Percentiles rank a stretch among this genome's conserved stretches.
Evolutionary conservation across 2,797 vertebrate genomes (phyloP).

Genomic region (Pangasius djambal): DNA sequence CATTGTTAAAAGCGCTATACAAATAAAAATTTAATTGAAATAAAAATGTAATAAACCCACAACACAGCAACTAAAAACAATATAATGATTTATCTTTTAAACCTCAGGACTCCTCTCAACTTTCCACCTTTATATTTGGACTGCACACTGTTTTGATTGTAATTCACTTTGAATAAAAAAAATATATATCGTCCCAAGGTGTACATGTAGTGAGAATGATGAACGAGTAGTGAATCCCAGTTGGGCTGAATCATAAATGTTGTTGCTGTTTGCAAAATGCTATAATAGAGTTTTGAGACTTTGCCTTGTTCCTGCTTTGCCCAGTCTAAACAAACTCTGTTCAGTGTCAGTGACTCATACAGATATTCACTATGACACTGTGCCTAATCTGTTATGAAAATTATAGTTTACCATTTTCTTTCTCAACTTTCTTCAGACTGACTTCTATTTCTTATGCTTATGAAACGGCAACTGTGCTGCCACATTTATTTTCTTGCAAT

Average conservation of each 20-base stretch:
- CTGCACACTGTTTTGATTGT: not conserved
- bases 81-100: not conserved
- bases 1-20: not conserved
- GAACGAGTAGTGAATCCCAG: not conserved
- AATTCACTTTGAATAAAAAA: not conserved
- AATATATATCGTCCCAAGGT: not conserved
- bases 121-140: not conserved
- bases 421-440: slow-evolving; percentile 8
- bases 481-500: not conserved
- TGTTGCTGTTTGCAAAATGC: not conserved
- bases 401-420: slow-evolving; percentile 31
- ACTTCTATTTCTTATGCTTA: slow-evolving; percentile 9
- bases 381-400: slow-evolving; percentile 30
- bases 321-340: slow-evolving; percentile 12
- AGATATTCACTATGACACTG: not conserved
- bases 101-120: not conserved
- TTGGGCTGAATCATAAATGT: not conserved
- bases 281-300: not conserved
- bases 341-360: slow-evolving; percentile 8
- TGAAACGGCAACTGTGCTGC: not conserved
- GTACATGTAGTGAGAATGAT: not conserved
- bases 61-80: not conserved
- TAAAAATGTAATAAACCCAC: not conserved
- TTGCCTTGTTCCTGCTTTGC: not conserved
- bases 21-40: not conserved